Evolutionary conservation across 2,888 invertebrate genomes (phyloP).

Genomic region (Neoascia interrupta): DNA sequence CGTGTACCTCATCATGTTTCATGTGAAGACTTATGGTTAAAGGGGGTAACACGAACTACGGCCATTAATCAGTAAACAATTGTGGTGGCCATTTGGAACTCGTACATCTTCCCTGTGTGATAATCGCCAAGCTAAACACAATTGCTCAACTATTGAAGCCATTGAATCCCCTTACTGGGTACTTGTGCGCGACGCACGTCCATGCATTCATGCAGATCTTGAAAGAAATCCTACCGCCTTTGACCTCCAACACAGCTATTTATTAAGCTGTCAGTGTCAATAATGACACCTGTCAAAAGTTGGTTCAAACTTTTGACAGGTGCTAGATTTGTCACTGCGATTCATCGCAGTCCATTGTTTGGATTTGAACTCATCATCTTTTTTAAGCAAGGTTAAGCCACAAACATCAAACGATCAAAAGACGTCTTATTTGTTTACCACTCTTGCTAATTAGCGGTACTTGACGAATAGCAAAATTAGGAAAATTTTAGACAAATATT

Average conservation of each 20-base stretch:
- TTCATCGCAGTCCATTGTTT: no score
- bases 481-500: conserved; percentile 10
- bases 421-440: conserved; percentile 10
- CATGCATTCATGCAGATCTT: conserved; percentile 15
- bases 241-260: conserved; percentile 10
- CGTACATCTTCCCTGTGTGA: background rate
- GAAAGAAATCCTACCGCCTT: conserved; percentile 30
- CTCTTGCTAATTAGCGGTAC: conserved; percentile 4
- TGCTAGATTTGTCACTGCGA: no score
- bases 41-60: conserved; percentile 25
- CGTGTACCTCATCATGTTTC: background rate
- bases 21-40: background rate
- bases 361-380: no score
- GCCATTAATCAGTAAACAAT: conserved; percentile 32
- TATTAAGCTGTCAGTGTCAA: background rate
- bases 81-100: background rate
- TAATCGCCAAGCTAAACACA: conserved; percentile 26
- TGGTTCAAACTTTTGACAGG: no score
- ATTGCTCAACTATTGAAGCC: conserved; percentile 15
- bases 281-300: conserved; percentile 28
- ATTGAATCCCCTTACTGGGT: background rate
- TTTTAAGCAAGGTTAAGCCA: no score
- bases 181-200: background rate
- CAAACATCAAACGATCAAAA: no score
- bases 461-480: conserved; percentile 1